These are phyloP conservation scores for Neolamprologus cancellatus DNA, from an alignment of 2,113 vertebrate genomes.

Conservation along the genomic window DNA sequence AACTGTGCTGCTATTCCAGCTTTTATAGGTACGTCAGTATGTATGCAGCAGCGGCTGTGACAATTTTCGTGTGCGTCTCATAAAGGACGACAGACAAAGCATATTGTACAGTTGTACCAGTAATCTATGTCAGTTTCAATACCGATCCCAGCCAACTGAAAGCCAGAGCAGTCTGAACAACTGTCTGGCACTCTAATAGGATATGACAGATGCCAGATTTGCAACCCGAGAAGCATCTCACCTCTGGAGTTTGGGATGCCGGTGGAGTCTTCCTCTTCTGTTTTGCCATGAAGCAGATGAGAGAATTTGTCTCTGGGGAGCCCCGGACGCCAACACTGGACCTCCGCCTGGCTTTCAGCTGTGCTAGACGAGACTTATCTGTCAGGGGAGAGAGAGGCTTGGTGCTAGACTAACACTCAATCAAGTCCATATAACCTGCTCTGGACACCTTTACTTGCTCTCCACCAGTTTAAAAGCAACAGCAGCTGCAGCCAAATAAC, in stretches of 20 bases:
- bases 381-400: neutral
- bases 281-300: constrained; percentile 70
- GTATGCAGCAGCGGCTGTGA: neutral
- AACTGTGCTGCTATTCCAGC: neutral
- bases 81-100: neutral
- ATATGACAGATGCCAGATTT: neutral
- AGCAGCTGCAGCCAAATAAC: neutral
- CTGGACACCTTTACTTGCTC: neutral
- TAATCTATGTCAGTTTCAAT: neutral
- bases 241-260: constrained; percentile 34
- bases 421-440: neutral
- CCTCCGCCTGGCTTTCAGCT: constrained; percentile 63
- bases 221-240: neutral
- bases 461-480: neutral
- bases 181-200: neutral
- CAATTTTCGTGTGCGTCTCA: neutral
- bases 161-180: neutral
- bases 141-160: neutral
- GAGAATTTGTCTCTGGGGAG: constrained; percentile 74
- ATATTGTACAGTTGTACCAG: neutral
- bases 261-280: constrained; percentile 56
- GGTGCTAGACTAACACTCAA: neutral
- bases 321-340: constrained; percentile 68
- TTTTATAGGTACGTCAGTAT: neutral
- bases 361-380: constrained; percentile 70